Percentiles rank a stretch among this genome's conserved stretches.
These are phyloP conservation scores for Leiothrix lutea DNA, from an alignment of 2,113 vertebrate species.

Conservation along the genomic window DNA sequence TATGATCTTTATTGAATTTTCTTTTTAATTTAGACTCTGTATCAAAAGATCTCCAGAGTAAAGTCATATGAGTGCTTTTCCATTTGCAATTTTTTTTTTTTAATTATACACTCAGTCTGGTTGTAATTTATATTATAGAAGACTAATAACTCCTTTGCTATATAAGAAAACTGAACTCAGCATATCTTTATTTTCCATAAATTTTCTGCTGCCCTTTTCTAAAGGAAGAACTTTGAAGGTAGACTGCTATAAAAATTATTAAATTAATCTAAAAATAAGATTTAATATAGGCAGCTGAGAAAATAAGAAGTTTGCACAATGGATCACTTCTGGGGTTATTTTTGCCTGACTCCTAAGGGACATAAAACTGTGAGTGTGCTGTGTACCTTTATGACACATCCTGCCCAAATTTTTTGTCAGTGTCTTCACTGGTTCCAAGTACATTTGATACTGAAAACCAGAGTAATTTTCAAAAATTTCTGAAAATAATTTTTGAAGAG, in stretches of 20 bases:
- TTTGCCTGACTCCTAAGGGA: background rate
- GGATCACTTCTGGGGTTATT: background rate
- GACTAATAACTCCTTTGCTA: constrained; percentile 13
- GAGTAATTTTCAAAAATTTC: background rate
- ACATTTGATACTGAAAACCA: background rate
- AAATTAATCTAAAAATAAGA: background rate
- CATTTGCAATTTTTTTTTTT: background rate
- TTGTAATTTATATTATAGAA: constrained; percentile 38
- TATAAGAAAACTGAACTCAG: constrained; percentile 28
- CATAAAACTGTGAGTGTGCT: background rate
- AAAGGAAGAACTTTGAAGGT: background rate
- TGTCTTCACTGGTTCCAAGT: background rate
- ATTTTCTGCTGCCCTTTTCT: constrained; percentile 41
- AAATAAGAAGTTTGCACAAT: background rate
- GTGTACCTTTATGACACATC: background rate
- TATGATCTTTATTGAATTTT: constrained; percentile 2
- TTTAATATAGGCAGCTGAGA: background rate
- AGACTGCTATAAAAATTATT: constrained; percentile 10
- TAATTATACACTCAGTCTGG: background rate
- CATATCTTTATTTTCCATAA: constrained; percentile 38
- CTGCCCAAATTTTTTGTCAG: background rate
- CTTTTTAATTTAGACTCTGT: background rate
- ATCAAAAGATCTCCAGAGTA: background rate
- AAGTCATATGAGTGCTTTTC: background rate
- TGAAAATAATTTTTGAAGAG: background rate